Evolutionary conservation across 2,113 vertebrate species (phyloP), one percentile per base, ranked within the genome.

Genomic region (Hepsetus odoe): DNA sequence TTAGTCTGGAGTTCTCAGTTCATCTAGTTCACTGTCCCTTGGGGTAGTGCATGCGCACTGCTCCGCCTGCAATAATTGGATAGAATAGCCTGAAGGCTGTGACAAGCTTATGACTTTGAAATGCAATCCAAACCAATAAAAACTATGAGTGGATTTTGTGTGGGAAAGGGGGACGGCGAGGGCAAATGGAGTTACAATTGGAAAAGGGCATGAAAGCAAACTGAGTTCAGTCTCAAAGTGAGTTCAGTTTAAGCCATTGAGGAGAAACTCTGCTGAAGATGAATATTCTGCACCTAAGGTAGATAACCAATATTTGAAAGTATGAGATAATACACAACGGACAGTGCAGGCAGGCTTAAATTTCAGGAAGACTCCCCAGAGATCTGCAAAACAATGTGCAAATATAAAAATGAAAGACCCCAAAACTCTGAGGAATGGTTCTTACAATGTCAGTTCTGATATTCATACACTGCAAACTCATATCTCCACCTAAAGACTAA

Each of bases 51-150:
- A 53, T 33, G 7, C 53, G 24, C 49, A 55, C 28, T 22, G n/a
- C 18, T 71, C 20, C 14, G 22, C 13, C 26, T 53, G 49, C n/a
- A 38, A 67, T 72, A 58, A 59, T 28, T 61, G 32, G 9, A 14
- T 58, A 55, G 22, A 59, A 53, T 24, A 51, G 35, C 72, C 56
- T 70, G 46, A 61, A 51, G 28, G 12, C 55, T n/a, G 28, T 46
- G 74, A 81, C 68, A 67, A 77, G 61, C 30, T 46, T 67, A 74
- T 74, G 62, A 55, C 3, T 82, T 73, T 61, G 10, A 82, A 77
- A 72, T 68, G 16, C 61, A 72, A 77, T 59, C 22, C 40, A 80
- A 71, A 53, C 7, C 69, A 71, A 55, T 71, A 49, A 55, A 71
- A 49, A 66, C 9, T 22, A 40, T 51, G 18, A 51, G 20, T 55